phyloP scores from a whole-genome alignment of 2,888 invertebrate genomes.

The Tubiluchus corallicola region DNA sequence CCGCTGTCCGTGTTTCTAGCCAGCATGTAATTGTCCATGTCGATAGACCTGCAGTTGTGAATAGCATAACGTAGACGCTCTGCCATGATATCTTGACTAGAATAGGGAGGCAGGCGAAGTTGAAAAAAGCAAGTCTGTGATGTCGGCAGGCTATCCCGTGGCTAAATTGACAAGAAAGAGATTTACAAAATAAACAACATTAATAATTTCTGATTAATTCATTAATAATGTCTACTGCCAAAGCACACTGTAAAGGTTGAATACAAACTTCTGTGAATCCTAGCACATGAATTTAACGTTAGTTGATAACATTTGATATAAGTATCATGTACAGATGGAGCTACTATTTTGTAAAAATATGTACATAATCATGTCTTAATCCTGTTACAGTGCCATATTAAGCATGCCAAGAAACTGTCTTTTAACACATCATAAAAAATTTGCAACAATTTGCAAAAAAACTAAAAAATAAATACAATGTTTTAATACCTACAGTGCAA shows the following conservation, averaged over 20 bases:
- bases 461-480: too few relatives aligned
- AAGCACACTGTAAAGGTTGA: too few relatives aligned
- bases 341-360: too few relatives aligned
- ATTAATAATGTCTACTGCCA: too few relatives aligned
- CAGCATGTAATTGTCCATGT: conserved; percentile 50
- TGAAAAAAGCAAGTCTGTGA: conserved; percentile 44
- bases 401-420: too few relatives aligned
- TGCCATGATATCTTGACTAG: conserved; percentile 39
- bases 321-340: too few relatives aligned
- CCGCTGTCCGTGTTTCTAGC: conserved; percentile 33
- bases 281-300: neutral
- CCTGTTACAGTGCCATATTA: too few relatives aligned
- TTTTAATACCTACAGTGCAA: too few relatives aligned
- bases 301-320: neutral
- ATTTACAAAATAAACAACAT: conserved; percentile 15
- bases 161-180: conserved; percentile 21
- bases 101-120: conserved; percentile 41
- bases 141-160: conserved; percentile 40
- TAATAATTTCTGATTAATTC: neutral
- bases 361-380: too few relatives aligned
- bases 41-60: conserved; percentile 44
- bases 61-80: conserved; percentile 44
- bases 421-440: too few relatives aligned
- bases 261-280: too few relatives aligned
- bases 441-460: too few relatives aligned